phyloP scores from a whole-genome alignment of 2,113 vertebrate genomes.

The Cnemophilus loriae region DNA sequence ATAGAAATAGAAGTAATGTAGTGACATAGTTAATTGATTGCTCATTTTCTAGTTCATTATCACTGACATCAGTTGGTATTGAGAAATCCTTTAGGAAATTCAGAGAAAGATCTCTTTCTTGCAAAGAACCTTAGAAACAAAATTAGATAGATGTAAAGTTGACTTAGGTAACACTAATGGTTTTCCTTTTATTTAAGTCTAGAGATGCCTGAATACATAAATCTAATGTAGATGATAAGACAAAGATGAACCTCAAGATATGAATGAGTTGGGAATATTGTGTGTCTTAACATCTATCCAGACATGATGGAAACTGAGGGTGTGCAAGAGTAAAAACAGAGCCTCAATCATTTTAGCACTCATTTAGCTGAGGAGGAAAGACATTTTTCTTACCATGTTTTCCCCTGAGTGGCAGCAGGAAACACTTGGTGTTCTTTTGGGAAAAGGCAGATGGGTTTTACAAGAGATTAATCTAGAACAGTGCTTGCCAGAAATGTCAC shows the following conservation, averaged over 20 bases:
- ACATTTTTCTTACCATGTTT: neutral
- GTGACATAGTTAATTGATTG: neutral
- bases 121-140: neutral
- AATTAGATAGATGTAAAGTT: neutral
- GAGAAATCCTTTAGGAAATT: constrained; percentile 30
- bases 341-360: neutral
- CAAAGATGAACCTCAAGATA: neutral
- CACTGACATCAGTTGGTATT: neutral
- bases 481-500: neutral
- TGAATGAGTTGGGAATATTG: neutral
- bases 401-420: neutral
- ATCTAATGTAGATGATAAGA: neutral
- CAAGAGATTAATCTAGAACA: neutral
- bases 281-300: neutral
- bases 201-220: neutral
- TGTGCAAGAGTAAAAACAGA: neutral
- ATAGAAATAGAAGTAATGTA: neutral
- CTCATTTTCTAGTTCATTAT: neutral
- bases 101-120: neutral
- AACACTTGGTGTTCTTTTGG: neutral
- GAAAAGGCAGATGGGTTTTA: constrained; percentile 14
- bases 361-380: neutral
- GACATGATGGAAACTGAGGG: neutral
- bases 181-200: neutral
- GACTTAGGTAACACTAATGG: neutral